Base-by-base conservation (phyloP, 2,888 invertebrate genomes). In the Scaptomyza parva region DNA sequence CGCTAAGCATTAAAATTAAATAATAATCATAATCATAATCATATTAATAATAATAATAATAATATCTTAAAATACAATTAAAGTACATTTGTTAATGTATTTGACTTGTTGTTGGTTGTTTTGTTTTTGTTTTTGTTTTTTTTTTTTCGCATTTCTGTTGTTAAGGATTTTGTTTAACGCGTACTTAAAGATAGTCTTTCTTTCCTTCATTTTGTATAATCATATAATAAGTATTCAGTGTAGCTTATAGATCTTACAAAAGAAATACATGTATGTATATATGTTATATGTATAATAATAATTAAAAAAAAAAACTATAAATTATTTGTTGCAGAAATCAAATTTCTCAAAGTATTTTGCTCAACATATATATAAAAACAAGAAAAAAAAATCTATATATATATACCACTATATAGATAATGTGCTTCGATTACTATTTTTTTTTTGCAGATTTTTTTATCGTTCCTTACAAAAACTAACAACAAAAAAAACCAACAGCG, bases 1-100 rank as follows among this genome's bases (percentile, higher is more conserved):
- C 72, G 67, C 72, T 83, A 83, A 37, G 78, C 78, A 73, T 77
- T 81, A 81, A 39, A 83, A 81, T 81, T 84, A 81, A 84, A 77
- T 77, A 72, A 75, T 70, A 51, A 35, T 17, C 8, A 74, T 70
- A 48, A 74, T 66, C 3, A 30, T 12, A 30, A 35, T 14, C n/a
- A n/a, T n/a, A n/a, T n/a, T n/a, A n/a, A n/a, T 70, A 51, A 35
- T 17, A 17, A 74, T 70, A 48, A 74, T 66, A 12, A 30, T 12
- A 30, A 35, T 14, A 51, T 65, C 37, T 64, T 43, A 53, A 59
- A 63, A 52, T 53, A 71, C 63, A 47, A 54, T 75, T 76, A 67
- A 67, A 74, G 67, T 74, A 74, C 76, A 65, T 65, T 62, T 73
- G 59, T 63, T 78, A 58, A 69, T 70, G 60, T 71, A 74, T 78